Percentiles rank a stretch among this genome's conserved stretches.
Evolutionary conservation across 2,113 vertebrate species (phyloP).

Genomic region (Corynorhinus townsendii): DNA sequence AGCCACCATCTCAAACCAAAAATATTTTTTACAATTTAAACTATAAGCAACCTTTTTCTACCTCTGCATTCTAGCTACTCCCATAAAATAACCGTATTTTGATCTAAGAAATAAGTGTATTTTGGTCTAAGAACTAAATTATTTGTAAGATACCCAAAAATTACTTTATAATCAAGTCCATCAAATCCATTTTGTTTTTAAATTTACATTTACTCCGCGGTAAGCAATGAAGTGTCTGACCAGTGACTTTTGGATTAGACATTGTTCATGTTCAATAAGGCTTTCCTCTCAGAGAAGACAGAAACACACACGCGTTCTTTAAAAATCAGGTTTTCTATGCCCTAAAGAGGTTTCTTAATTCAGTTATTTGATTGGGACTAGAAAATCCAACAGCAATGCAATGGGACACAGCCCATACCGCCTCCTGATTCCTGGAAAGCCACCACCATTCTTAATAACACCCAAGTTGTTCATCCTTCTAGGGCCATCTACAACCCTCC

Average conservation of each 20-base stretch:
- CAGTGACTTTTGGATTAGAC: background rate
- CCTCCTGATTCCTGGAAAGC: constrained; percentile 53
- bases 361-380: background rate
- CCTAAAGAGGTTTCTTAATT: constrained; percentile 7
- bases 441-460: background rate
- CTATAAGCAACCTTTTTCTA: constrained; percentile 61
- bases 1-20: constrained; percentile 43
- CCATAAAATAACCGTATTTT: constrained; percentile 43
- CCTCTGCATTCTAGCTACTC: background rate
- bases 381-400: background rate
- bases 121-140: constrained; percentile 36
- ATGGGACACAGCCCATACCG: background rate
- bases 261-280: constrained; percentile 1
- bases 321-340: background rate
- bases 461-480: background rate
- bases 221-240: background rate
- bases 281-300: background rate
- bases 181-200: constrained; percentile 19
- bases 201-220: constrained; percentile 18
- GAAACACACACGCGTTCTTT: background rate
- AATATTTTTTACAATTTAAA: constrained; percentile 48
- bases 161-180: constrained; percentile 27
- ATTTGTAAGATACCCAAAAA: background rate
- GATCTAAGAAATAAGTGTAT: constrained; percentile 10
- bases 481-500: background rate